phyloP scores from a whole-genome alignment of 2,113 vertebrate species.

The Centrocercus urophasianus region DNA sequence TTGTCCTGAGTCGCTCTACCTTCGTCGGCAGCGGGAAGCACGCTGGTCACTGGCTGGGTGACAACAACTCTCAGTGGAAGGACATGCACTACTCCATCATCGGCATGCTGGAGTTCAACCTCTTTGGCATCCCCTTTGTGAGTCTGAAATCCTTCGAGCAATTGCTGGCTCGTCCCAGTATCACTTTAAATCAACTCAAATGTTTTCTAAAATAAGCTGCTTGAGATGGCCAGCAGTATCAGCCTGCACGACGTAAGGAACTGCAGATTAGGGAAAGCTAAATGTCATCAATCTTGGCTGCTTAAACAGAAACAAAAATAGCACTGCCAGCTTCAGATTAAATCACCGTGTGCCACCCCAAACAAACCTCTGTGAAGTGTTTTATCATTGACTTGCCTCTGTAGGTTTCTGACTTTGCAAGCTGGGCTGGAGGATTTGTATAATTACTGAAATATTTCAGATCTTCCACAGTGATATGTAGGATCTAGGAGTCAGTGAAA shows the following conservation, averaged over 20 bases:
- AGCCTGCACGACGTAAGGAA: neutral
- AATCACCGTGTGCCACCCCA: neutral
- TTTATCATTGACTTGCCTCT: neutral
- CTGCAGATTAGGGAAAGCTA: neutral
- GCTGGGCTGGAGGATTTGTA: neutral
- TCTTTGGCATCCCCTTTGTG: constrained; percentile 89
- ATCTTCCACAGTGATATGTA: neutral
- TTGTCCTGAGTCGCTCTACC: constrained; percentile 79
- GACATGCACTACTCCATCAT: constrained; percentile 86
- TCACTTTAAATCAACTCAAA: neutral
- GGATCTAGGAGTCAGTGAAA: neutral
- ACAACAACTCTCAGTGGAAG: constrained; percentile 88
- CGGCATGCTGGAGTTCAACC: constrained; percentile 88
- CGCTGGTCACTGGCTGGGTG: constrained; percentile 86
- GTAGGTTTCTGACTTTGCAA: neutral
- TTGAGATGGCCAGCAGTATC: neutral
- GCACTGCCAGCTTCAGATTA: neutral
- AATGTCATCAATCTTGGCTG: constrained; percentile 22
- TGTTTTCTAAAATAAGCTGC: neutral
- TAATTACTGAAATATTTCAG: neutral
- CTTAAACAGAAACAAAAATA: constrained; percentile 19
- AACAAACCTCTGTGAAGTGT: neutral
- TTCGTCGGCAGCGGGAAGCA: constrained; percentile 89
- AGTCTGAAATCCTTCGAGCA: constrained; percentile 49
- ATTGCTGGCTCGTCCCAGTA: neutral